These are phyloP conservation scores for Physella acuta DNA, from an alignment of 1,140 invertebrate species.

Conservation along the genomic window DNA sequence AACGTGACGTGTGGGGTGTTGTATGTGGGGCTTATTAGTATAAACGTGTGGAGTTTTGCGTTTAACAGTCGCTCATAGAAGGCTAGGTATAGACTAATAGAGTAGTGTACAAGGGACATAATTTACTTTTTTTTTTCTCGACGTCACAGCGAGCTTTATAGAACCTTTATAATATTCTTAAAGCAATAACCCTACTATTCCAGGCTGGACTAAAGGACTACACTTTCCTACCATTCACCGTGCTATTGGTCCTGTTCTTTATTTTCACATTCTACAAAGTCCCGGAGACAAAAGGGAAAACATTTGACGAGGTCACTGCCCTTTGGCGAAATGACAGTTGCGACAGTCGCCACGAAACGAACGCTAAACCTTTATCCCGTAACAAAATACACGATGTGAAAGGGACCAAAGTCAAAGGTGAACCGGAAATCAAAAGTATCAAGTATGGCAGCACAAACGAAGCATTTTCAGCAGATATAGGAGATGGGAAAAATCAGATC, in stretches of 20 bases:
- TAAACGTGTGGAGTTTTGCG: not conserved
- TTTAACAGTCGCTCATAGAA: not conserved
- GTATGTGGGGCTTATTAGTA: no score
- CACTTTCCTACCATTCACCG: slow-evolving; percentile 63
- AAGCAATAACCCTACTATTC: slow-evolving; percentile 1
- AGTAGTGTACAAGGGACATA: not conserved
- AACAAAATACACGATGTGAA: no score
- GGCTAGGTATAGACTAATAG: not conserved
- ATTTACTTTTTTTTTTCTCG: not conserved
- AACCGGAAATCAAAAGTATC: no score
- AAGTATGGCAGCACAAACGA: no score
- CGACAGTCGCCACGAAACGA: not conserved
- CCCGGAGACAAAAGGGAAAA: slow-evolving; percentile 57
- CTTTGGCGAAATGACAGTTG: slow-evolving; percentile 24
- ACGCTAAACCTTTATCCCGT: no score
- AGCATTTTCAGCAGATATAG: no score
- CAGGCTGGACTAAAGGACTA: slow-evolving; percentile 56
- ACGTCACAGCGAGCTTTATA: not conserved
- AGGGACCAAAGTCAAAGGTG: no score
- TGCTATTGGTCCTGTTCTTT: slow-evolving; percentile 49
- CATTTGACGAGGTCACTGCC: slow-evolving; percentile 49
- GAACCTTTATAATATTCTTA: not conserved
- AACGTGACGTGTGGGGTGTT: no score
- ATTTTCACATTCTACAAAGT: slow-evolving; percentile 53
- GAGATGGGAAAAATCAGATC: no score